Evolutionary conservation across 1,140 invertebrate genomes (phyloP).

Genomic region (Pseudomyrmex sp.): DNA sequence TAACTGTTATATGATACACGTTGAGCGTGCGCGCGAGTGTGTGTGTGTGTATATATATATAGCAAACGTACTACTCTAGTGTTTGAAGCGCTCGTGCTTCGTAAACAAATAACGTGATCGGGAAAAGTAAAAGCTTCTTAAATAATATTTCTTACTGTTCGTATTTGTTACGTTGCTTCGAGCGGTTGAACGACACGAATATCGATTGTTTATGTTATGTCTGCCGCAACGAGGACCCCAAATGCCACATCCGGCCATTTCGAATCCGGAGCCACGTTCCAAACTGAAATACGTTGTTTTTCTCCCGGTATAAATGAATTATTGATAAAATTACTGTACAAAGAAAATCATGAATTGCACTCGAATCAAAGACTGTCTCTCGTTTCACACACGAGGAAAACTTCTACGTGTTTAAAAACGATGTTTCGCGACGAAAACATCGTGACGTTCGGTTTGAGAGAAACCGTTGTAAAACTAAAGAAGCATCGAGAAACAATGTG

Average conservation of each 20-base stretch:
- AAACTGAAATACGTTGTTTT: neutral
- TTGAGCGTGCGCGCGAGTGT: no score
- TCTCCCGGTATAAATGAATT: no score
- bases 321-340: no score
- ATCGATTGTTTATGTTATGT: slow-evolving; percentile 74
- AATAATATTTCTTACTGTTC: slow-evolving; percentile 30
- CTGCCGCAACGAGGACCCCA: slow-evolving; percentile 58
- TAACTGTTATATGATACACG: no score
- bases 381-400: no score
- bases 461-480: no score
- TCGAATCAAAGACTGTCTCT: no score
- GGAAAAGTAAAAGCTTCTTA: neutral
- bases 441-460: no score
- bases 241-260: slow-evolving; percentile 53
- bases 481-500: no score
- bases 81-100: slow-evolving; percentile 29
- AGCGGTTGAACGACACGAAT: neutral
- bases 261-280: slow-evolving; percentile 37
- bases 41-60: neutral
- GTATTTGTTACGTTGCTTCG: slow-evolving; percentile 51
- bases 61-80: slow-evolving; percentile 62
- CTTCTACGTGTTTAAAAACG: no score
- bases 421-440: no score
- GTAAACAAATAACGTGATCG: neutral
- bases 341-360: no score